A percentile compares a stretch with the other conserved stretches of the same genome.
Conservation (phyloP, 2,888 invertebrate genomes). For the Osmoderma eremita region DNA sequence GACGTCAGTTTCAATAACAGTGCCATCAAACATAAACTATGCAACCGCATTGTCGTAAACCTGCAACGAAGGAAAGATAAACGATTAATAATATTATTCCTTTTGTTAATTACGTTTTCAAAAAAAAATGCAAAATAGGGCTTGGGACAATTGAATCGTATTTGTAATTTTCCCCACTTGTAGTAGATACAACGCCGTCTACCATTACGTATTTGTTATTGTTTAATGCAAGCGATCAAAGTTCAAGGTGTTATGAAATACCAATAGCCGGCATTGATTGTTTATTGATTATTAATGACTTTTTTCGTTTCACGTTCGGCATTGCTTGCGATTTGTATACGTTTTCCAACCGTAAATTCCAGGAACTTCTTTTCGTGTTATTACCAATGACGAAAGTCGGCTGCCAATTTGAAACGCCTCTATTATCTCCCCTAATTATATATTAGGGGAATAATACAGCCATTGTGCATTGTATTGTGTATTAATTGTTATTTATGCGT, state of each 20-base stretch:
- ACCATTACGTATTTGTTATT: constrained; percentile 31
- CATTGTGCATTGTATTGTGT: too few relatives aligned
- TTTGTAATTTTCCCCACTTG: constrained; percentile 6
- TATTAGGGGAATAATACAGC: too few relatives aligned
- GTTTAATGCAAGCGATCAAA: constrained; percentile 38
- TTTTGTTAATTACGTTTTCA: not conserved
- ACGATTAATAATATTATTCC: constrained; percentile 11
- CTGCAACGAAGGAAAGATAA: constrained; percentile 50
- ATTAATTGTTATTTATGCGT: too few relatives aligned
- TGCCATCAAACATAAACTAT: constrained; percentile 58
- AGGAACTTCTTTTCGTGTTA: too few relatives aligned
- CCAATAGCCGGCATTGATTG: constrained; percentile 2
- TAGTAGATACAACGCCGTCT: too few relatives aligned
- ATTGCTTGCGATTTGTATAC: too few relatives aligned
- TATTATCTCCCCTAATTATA: too few relatives aligned
- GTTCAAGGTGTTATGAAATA: constrained; percentile 39
- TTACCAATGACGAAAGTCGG: too few relatives aligned
- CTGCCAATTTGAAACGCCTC: too few relatives aligned
- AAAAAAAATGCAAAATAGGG: not conserved
- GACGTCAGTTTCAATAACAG: constrained; percentile 49
- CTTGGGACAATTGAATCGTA: not conserved
- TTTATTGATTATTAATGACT: constrained; percentile 30
- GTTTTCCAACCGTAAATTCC: too few relatives aligned
- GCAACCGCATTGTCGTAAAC: constrained; percentile 61
- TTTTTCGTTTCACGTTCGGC: not conserved